A percentile compares a stretch with the other conserved stretches of the same genome.
Conservation (phyloP, 2,797 vertebrate genomes). For the Anas georgica region DNA sequence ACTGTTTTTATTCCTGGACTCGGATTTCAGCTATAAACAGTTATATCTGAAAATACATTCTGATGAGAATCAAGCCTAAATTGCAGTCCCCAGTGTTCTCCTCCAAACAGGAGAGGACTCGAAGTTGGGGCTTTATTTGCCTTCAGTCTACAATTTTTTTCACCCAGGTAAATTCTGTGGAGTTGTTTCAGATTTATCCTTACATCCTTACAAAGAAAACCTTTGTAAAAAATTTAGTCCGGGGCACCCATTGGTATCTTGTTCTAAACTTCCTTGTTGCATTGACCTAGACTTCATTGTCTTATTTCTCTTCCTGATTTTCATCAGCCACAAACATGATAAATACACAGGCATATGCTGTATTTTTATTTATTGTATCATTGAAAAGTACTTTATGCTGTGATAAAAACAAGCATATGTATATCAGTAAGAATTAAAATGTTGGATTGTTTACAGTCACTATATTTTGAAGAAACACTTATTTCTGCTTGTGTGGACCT, state of each 20-base stretch:
- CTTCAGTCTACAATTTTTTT: neutral
- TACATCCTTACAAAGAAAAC: neutral
- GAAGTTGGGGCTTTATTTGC: neutral
- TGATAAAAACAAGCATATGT: slow-evolving; percentile 20
- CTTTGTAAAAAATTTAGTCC: neutral
- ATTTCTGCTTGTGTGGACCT: neutral
- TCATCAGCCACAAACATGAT: neutral
- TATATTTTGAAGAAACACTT: slow-evolving; percentile 3
- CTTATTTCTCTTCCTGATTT: slow-evolving; percentile 28
- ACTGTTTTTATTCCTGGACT: neutral
- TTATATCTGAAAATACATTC: neutral
- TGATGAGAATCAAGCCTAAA: neutral
- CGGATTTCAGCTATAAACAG: neutral
- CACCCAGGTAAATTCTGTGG: neutral
- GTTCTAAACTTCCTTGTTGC: neutral
- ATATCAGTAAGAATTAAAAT: neutral
- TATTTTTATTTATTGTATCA: slow-evolving; percentile 2
- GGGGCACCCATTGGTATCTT: neutral
- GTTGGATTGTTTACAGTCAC: neutral
- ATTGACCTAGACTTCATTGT: neutral
- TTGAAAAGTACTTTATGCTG: neutral
- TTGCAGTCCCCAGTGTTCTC: neutral
- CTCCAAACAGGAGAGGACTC: neutral
- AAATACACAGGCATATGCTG: neutral
- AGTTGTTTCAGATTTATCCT: neutral